These are phyloP conservation scores for Drosophila phalerata DNA, from an alignment of 2,888 invertebrate genomes.

Conservation along the genomic window DNA sequence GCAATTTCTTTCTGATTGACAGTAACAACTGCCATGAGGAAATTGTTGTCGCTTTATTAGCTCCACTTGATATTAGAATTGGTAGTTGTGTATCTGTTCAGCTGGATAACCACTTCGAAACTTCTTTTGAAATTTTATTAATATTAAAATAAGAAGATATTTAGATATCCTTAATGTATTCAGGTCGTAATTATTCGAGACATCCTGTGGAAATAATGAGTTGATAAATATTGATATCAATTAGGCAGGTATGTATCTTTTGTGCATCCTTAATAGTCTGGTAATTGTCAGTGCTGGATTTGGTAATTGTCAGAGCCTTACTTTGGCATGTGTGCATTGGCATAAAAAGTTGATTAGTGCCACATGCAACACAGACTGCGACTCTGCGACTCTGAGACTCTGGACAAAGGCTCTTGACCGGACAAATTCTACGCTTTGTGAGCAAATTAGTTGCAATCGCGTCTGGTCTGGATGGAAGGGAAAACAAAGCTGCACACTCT, in stretches of 20 bases:
- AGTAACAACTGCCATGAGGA: constrained; percentile 17
- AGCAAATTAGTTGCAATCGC: constrained; percentile 57
- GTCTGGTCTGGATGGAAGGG: not conserved
- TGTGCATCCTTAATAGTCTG: not conserved
- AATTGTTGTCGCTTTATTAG: constrained; percentile 27
- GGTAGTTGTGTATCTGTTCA: not conserved
- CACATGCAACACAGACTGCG: constrained; percentile 5
- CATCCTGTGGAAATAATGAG: too few relatives aligned
- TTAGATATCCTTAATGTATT: too few relatives aligned
- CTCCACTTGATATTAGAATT: constrained; percentile 5
- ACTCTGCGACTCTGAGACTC: not conserved
- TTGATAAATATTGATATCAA: not conserved
- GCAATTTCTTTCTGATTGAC: constrained; percentile 31
- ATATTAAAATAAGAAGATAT: not conserved
- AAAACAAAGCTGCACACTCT: constrained; percentile 47
- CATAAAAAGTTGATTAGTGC: constrained; percentile 60
- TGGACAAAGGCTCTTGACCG: constrained; percentile 40
- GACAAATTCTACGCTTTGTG: constrained; percentile 52
- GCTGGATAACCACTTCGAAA: not conserved
- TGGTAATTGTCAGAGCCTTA: constrained; percentile 36
- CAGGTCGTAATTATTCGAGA: too few relatives aligned
- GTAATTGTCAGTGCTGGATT: constrained; percentile 1
- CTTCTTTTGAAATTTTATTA: not conserved
- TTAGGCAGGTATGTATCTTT: not conserved
- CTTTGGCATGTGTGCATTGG: constrained; percentile 31